These are phyloP conservation scores for Erebia ligea DNA, from an alignment of 2,888 invertebrate genomes.

Conservation along the genomic window DNA sequence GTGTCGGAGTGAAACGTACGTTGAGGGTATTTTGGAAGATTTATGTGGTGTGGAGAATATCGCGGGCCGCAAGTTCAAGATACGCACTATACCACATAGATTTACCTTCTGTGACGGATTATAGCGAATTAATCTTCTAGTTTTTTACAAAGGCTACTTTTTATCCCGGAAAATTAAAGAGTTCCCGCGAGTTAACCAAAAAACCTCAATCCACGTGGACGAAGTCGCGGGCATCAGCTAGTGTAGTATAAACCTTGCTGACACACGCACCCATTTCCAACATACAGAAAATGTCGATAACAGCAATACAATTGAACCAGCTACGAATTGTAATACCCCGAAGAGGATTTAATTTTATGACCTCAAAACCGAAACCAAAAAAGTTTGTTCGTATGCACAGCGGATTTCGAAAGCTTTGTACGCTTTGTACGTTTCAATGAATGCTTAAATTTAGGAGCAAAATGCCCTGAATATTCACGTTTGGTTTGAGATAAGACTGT, in stretches of 20 bases:
- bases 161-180: too few relatives aligned
- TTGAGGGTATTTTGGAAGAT: too few relatives aligned
- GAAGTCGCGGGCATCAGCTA: not conserved
- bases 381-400: slow-evolving; percentile 16
- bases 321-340: slow-evolving; percentile 15
- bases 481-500: slow-evolving; percentile 8
- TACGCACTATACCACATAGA: too few relatives aligned
- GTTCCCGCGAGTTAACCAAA: too few relatives aligned
- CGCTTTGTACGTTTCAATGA: slow-evolving; percentile 7
- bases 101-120: too few relatives aligned
- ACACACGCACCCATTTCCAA: not conserved
- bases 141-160: too few relatives aligned
- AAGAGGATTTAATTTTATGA: slow-evolving; percentile 19
- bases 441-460: slow-evolving; percentile 12
- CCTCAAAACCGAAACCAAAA: slow-evolving; percentile 16
- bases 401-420: slow-evolving; percentile 8
- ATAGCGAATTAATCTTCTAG: too few relatives aligned
- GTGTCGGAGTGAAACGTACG: too few relatives aligned
- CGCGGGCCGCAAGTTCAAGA: too few relatives aligned
- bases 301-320: not conserved
- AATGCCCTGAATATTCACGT: slow-evolving; percentile 2
- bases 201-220: not conserved
- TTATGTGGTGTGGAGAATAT: too few relatives aligned
- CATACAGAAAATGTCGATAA: not conserved
- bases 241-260: not conserved